Evolutionary conservation across 2,113 vertebrate species (phyloP), one percentile per base, ranked within the genome.

Genomic region (Steatornis caripensis): DNA sequence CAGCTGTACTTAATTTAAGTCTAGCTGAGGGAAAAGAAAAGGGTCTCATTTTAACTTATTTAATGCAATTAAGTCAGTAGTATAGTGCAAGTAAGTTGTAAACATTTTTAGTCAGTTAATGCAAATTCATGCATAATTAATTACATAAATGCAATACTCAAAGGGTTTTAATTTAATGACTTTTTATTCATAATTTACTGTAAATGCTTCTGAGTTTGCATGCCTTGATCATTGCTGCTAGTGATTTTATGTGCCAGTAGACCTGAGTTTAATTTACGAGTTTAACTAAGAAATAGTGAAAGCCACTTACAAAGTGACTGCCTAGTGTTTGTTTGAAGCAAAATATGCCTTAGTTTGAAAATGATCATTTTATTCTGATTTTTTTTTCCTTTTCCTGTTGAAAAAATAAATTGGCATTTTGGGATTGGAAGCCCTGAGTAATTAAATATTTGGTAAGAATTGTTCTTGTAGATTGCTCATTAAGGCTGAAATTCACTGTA

Each of bases 121-220:
- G 94, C 94, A 97, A 96, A 97, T 98, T 97, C 89, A 95, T 97
- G 95, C 97, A 97, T 95, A 97, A 94, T 93, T 92, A 96, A 95
- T 81, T 90, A 90, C 93, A 92, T 84, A 96, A 97, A 98, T 98
- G 98, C 98, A 98, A 98, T 98, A 98, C 98, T 98, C 98, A 98
- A 98, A 98, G 98, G 98, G 98, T 98, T 98, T 98, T 98, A 97
- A 97, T 98, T 98, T 98, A 97, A 98, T 93, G 95, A 97, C 97
- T 97, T 98, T 97, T 98, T 97, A 97, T 97, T 97, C 97, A 98
- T 98, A 95, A 98, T 98, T 98, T 98, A 97, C 97, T 98, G 98
- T 98, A 98, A 98, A 98, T 98, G 98, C 98, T 98, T 98, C 98
- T 98, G 97, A 98, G 98, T 98, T 98, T 98, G 98, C 98, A 98